Conservation (phyloP, 2,797 vertebrate genomes). For the Diceros bicornis region DNA sequence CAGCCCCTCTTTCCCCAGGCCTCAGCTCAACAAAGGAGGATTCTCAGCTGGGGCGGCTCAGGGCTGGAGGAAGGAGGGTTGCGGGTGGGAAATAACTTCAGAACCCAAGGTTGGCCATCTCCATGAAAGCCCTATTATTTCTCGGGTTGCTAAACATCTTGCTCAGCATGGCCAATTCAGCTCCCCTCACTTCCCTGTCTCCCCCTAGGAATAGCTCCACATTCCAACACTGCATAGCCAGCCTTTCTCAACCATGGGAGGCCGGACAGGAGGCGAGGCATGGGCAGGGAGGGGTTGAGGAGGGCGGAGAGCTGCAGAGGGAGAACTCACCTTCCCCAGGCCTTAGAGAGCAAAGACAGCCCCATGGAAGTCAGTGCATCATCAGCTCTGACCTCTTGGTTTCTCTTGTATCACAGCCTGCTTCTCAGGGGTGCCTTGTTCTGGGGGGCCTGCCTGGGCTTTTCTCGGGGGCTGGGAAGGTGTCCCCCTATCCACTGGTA, state of each 20-base stretch:
- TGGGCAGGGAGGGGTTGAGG: background rate
- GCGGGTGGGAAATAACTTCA: conserved; percentile 81
- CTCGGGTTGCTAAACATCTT: conserved; percentile 75
- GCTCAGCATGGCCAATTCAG: conserved; percentile 78
- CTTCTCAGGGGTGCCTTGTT: background rate
- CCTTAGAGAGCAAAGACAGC: background rate
- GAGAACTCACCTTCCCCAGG: conserved; percentile 34
- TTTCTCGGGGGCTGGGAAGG: background rate
- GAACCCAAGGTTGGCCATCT: conserved; percentile 80
- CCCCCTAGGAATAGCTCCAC: conserved; percentile 73
- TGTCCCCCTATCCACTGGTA: background rate
- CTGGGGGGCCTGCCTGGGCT: background rate
- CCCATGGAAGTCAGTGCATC: background rate
- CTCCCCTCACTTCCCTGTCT: conserved; percentile 70
- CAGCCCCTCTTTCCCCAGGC: conserved; percentile 72
- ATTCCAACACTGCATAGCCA: conserved; percentile 73
- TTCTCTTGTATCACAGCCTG: background rate
- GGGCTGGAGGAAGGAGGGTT: conserved; percentile 75
- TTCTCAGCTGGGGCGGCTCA: conserved; percentile 73
- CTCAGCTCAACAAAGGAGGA: conserved; percentile 83
- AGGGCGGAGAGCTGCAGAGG: background rate
- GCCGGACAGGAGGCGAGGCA: background rate
- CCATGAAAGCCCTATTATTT: conserved; percentile 84
- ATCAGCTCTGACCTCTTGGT: background rate
- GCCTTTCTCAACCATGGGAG: conserved; percentile 57